Evolutionary conservation across 1,140 invertebrate genomes (phyloP).

Genomic region (Panulirus ornatus): DNA sequence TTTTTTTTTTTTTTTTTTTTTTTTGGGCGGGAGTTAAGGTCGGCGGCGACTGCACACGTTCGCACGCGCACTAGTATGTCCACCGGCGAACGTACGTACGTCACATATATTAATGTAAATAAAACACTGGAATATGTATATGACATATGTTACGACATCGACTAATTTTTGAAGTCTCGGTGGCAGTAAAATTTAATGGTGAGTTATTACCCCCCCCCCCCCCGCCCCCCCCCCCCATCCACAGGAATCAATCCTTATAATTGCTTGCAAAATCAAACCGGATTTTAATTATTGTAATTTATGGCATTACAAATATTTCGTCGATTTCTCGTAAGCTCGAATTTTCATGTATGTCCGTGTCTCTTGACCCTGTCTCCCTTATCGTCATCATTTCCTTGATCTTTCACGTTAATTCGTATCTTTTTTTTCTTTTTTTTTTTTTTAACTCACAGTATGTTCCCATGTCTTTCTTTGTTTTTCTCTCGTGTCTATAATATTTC

Average conservation of each 20-base stretch:
- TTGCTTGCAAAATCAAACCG: not conserved
- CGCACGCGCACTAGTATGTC: not conserved
- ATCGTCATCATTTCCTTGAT: not conserved
- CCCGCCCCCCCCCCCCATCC: not conserved
- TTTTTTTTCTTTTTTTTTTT: not conserved
- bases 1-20: too few relatives aligned
- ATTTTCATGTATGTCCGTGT: not conserved
- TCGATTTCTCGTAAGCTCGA: not conserved
- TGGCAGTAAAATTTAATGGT: constrained; percentile 17
- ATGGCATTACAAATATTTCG: not conserved
- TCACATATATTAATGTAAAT: constrained; percentile 20
- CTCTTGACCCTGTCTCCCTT: not conserved
- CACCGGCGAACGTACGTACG: not conserved
- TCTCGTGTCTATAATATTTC: too few relatives aligned
- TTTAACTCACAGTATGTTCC: not conserved
- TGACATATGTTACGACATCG: not conserved
- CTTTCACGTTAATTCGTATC: not conserved
- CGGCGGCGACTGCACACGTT: not conserved
- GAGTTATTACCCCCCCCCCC: not conserved
- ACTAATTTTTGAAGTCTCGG: not conserved
- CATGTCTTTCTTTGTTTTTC: not conserved
- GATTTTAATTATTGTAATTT: not conserved
- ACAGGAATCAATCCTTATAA: too few relatives aligned
- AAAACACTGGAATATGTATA: not conserved
- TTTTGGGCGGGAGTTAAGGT: not conserved